phyloP scores from a whole-genome alignment of 2,113 vertebrate genomes.

The Ornithorhynchus anatinus region DNA sequence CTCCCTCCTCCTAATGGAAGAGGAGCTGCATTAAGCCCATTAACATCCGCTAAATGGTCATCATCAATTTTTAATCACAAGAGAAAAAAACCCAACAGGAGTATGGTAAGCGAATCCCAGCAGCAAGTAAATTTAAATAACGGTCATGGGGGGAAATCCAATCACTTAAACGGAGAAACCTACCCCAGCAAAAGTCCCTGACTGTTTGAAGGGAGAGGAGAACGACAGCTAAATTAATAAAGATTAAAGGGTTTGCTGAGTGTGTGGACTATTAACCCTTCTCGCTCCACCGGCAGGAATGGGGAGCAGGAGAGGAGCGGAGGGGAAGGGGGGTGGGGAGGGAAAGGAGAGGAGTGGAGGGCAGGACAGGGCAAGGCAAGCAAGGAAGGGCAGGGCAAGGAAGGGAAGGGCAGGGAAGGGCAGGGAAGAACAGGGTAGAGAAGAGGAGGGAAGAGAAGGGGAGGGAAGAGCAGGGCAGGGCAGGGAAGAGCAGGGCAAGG shows the following conservation, averaged over 20 bases:
- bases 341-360: not conserved
- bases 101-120: slow-evolving; percentile 42
- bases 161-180: slow-evolving; percentile 49
- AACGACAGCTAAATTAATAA: slow-evolving; percentile 30
- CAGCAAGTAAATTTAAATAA: slow-evolving; percentile 62
- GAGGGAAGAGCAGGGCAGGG: not conserved
- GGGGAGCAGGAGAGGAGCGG: not conserved
- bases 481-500: not conserved
- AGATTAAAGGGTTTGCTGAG: not conserved
- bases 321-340: not conserved
- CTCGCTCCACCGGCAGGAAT: not conserved
- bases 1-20: slow-evolving; percentile 5
- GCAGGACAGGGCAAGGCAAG: not conserved
- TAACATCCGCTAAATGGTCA: slow-evolving; percentile 54
- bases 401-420: not conserved
- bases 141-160: slow-evolving; percentile 49
- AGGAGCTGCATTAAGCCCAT: slow-evolving; percentile 27
- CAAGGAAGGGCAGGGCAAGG: not conserved
- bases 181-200: not conserved
- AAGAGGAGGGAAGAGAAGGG: not conserved
- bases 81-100: slow-evolving; percentile 33
- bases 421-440: no score
- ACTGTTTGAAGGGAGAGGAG: not conserved
- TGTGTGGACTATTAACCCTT: slow-evolving; percentile 33
- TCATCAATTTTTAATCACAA: slow-evolving; percentile 76